A percentile compares a stretch with the other conserved stretches of the same genome.
phyloP scores from a whole-genome alignment of 2,888 invertebrate genomes.

The Hofmannophila pseudospretella region DNA sequence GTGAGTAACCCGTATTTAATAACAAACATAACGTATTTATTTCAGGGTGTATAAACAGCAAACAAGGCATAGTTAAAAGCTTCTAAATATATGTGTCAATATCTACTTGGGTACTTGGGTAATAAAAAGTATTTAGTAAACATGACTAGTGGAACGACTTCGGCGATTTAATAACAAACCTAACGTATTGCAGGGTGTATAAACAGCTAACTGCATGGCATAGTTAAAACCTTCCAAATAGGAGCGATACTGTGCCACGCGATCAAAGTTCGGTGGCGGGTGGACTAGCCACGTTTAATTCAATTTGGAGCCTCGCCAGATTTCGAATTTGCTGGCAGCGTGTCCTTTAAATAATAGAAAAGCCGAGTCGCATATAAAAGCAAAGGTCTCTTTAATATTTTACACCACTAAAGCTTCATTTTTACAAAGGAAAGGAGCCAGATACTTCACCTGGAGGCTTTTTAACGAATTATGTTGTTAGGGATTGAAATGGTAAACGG shows the following conservation, averaged over 20 bases:
- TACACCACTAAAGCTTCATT: slow-evolving; percentile 17
- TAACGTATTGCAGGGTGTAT: too few relatives aligned
- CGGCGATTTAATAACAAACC: too few relatives aligned
- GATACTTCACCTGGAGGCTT: neutral
- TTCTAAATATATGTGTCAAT: too few relatives aligned
- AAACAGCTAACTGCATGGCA: too few relatives aligned
- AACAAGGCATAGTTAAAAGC: too few relatives aligned
- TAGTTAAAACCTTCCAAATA: neutral
- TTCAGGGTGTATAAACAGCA: too few relatives aligned
- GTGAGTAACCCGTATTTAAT: too few relatives aligned
- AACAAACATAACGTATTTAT: too few relatives aligned
- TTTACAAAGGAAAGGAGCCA: neutral
- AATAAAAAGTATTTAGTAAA: too few relatives aligned
- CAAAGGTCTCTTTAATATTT: slow-evolving; percentile 24
- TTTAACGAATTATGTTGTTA: too few relatives aligned
- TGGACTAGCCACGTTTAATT: slow-evolving; percentile 61
- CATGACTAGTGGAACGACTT: too few relatives aligned
- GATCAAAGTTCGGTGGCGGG: slow-evolving; percentile 54
- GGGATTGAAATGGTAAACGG: neutral
- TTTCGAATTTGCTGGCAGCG: slow-evolving; percentile 62
- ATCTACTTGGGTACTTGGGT: too few relatives aligned
- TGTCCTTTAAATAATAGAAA: slow-evolving; percentile 69
- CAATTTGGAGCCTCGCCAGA: slow-evolving; percentile 70
- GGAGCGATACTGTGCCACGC: slow-evolving; percentile 30
- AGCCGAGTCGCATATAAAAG: slow-evolving; percentile 44